These are phyloP conservation scores for Hemibagrus guttatus DNA, from an alignment of 2,797 vertebrate species.

Conservation along the genomic window DNA sequence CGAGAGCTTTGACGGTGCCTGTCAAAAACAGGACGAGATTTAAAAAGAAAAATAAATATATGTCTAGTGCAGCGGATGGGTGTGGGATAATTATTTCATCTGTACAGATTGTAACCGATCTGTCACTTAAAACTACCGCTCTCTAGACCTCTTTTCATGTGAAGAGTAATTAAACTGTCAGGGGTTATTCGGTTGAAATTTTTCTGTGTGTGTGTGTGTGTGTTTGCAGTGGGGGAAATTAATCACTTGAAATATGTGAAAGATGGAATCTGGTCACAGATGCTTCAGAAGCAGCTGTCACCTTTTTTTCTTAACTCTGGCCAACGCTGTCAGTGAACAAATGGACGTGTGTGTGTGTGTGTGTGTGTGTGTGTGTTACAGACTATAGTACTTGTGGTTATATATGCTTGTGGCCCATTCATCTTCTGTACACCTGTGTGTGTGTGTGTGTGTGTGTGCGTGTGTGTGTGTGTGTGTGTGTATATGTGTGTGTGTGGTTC, in stretches of 20 bases:
- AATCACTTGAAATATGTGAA: slow-evolving; percentile 56
- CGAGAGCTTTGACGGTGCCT: slow-evolving; percentile 7
- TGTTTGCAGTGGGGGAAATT: slow-evolving; percentile 46
- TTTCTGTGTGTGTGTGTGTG: slow-evolving; percentile 32
- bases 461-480: slow-evolving; percentile 44
- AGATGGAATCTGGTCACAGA: slow-evolving; percentile 56
- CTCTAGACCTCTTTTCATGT: slow-evolving; percentile 29
- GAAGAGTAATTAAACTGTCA: slow-evolving; percentile 52
- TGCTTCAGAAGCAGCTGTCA: slow-evolving; percentile 50
- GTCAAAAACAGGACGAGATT: neutral
- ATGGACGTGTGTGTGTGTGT: slow-evolving; percentile 32
- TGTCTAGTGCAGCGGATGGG: slow-evolving; percentile 1
- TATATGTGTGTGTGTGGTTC: slow-evolving; percentile 55
- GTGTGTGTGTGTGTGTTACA: slow-evolving; percentile 26
- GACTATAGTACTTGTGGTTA: no score
- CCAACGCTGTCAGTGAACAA: slow-evolving; percentile 47
- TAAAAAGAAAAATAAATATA: neutral
- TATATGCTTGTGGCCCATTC: neutral
- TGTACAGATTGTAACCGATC: neutral
- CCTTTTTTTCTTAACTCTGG: slow-evolving; percentile 54
- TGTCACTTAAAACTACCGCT: slow-evolving; percentile 1
- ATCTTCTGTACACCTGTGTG: slow-evolving; percentile 23
- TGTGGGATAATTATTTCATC: neutral
- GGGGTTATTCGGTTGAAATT: neutral
- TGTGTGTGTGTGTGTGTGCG: slow-evolving; percentile 8